These are phyloP conservation scores for Machaerirhynchus nigripectus DNA, from an alignment of 2,113 vertebrate species.

Conservation along the genomic window DNA sequence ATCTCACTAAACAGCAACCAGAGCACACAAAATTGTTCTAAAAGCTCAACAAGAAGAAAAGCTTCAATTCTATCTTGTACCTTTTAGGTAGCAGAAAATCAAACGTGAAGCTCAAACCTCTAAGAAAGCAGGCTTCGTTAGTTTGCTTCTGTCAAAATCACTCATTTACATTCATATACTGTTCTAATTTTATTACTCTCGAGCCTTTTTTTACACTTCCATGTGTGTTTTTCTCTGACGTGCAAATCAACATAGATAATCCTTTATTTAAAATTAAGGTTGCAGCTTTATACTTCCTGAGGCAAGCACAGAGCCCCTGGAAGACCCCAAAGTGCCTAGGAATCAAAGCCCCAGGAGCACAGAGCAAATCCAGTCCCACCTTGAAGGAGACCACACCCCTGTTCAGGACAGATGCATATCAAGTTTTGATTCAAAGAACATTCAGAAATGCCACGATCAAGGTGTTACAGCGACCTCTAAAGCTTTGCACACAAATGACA, in stretches of 20 bases:
- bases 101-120: neutral
- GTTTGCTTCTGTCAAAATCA: neutral
- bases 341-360: neutral
- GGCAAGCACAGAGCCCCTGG: neutral
- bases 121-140: neutral
- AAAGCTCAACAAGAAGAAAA: neutral
- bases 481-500: neutral
- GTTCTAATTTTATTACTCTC: neutral
- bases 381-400: neutral
- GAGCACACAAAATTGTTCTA: neutral
- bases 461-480: neutral
- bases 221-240: neutral
- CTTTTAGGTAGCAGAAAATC: neutral
- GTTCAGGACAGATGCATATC: neutral
- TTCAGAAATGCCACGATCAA: neutral
- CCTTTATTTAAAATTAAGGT: neutral
- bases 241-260: neutral
- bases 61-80: neutral
- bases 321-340: neutral
- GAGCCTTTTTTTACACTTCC: neutral
- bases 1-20: neutral
- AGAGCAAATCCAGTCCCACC: neutral
- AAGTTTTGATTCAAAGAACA: neutral
- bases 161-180: neutral
- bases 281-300: neutral